Percentiles rank a stretch among this genome's conserved stretches.
Evolutionary conservation across 2,888 invertebrate species (phyloP).

Genomic region (Acanthacorydalis orientalis): DNA sequence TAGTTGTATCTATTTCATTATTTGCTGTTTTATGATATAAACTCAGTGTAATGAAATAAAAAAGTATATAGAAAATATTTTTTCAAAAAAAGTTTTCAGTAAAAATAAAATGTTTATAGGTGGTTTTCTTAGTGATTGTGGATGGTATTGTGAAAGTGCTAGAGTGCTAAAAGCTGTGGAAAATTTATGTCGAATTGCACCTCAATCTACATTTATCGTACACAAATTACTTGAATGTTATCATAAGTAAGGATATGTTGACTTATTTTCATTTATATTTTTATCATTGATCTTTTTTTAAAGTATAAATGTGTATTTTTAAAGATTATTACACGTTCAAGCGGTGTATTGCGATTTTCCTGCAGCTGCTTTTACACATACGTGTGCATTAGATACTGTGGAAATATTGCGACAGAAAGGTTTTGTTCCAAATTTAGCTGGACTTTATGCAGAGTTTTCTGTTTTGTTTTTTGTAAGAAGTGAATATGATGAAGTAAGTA

Average conservation of each 20-base stretch:
- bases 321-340: slow-evolving; percentile 69
- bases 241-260: slow-evolving; percentile 46
- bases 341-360: slow-evolving; percentile 66
- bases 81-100: too few relatives aligned
- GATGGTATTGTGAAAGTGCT: slow-evolving; percentile 69
- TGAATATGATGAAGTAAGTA: slow-evolving; percentile 62
- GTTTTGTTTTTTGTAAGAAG: slow-evolving; percentile 68
- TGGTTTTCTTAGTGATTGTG: slow-evolving; percentile 73
- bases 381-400: slow-evolving; percentile 35
- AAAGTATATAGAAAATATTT: too few relatives aligned
- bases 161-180: slow-evolving; percentile 52
- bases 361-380: slow-evolving; percentile 55
- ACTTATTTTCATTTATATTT: neutral
- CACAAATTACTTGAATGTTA: slow-evolving; percentile 66
- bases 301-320: slow-evolving; percentile 13
- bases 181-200: slow-evolving; percentile 38
- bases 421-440: slow-evolving; percentile 37
- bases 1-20: too few relatives aligned
- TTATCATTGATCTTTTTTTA: neutral
- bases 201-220: slow-evolving; percentile 37
- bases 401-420: slow-evolving; percentile 29
- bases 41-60: too few relatives aligned
- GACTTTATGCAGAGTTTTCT: slow-evolving; percentile 69
- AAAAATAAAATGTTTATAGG: slow-evolving; percentile 26
- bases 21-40: too few relatives aligned